Evolutionary conservation across 2,113 vertebrate genomes (phyloP), one percentile per base, ranked within the genome.

Genomic region (Zeus faber): DNA sequence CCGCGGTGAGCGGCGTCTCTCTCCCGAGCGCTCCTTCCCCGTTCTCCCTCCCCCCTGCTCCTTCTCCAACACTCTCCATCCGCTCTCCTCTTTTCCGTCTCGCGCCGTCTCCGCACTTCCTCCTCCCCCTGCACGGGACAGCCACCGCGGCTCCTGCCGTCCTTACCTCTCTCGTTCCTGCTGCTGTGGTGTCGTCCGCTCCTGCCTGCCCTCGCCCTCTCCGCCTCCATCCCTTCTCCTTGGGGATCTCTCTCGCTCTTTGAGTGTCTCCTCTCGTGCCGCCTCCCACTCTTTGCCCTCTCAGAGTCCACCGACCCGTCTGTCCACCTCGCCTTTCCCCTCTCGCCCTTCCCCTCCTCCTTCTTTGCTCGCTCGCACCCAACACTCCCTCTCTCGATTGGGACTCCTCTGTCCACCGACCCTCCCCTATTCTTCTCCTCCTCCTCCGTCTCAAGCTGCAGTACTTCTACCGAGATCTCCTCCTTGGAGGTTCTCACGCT

Each of bases 141-240:
- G n/a, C n/a, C n/a, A n/a, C n/a, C n/a, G n/a, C 27, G 0, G 39
- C 21, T 17, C 39, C 35, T 8, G 45, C 47, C 29, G 57, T 55
- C 6, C 3, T n/a, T 3, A 11, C 24, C 20, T 8, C 41, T 0
- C 39, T 47, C 47, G 4, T 24, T 55, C 37, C 16, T 46, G 2
- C 49, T 35, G 3, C n/a, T 8, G 11, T 29, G 50, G 1, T 47
- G 33, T 37, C n/a, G 31, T 65, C 40, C 65, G 53, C 1, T 48
- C 60, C 45, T 5, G 21, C 1, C 24, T 39, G 35, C 23, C 67
- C 6, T 6, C 11, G 57, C 62, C 18, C 55, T 51, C 23, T 81
- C 78, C 26, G 64, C 61, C 4, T 25, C 13, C 33, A 31, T 31
- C 39, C 18, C 10, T 47, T 44, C 21, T 5, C 39, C 27, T 20